Evolutionary conservation across 2,888 invertebrate species (phyloP).

Genomic region (Prosopocoilus inquinatus): DNA sequence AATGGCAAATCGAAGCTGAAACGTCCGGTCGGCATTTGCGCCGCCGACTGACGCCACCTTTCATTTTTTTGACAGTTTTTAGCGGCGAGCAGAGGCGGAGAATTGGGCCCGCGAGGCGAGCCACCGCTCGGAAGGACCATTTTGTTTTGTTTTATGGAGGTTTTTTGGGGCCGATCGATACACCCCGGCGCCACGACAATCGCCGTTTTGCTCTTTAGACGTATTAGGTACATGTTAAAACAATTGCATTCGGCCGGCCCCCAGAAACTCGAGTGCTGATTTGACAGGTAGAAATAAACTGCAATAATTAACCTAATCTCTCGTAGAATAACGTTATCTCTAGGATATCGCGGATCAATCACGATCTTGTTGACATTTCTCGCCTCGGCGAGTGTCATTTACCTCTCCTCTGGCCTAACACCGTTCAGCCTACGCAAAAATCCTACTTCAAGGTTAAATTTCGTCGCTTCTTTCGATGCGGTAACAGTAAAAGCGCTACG

Average conservation of each 20-base stretch:
- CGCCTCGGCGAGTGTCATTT: conserved; percentile 1
- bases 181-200: no score
- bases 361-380: neutral
- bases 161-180: no score
- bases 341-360: neutral
- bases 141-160: no score
- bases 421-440: neutral
- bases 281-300: no score
- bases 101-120: no score
- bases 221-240: no score
- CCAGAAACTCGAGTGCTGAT: no score
- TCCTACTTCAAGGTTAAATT: neutral
- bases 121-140: no score
- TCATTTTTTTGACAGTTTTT: conserved; percentile 4
- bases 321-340: neutral
- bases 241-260: no score
- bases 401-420: neutral
- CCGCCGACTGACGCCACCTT: conserved; percentile 14
- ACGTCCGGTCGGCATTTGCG: conserved; percentile 14
- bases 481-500: neutral
- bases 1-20: conserved; percentile 17
- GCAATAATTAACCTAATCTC: neutral
- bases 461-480: neutral
- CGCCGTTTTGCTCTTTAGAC: no score
- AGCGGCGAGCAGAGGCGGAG: no score